A percentile compares a stretch with the other conserved stretches of the same genome.
phyloP scores from a whole-genome alignment of 2,888 invertebrate species.

The Acleris holmiana region DNA sequence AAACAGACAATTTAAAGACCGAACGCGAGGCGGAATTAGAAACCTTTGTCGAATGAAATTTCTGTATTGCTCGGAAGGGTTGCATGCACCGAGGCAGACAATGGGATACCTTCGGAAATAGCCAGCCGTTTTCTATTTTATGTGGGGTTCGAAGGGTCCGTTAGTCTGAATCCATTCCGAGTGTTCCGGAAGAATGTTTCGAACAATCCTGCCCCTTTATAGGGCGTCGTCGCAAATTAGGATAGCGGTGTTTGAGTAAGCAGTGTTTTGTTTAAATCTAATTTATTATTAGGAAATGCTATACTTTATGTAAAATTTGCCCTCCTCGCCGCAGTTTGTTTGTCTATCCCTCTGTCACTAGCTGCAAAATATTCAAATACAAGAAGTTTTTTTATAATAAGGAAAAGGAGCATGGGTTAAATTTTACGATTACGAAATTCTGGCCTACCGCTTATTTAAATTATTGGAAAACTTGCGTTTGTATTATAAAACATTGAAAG shows the following conservation, averaged over 20 bases:
- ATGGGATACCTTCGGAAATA: constrained; percentile 71
- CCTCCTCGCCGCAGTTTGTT: too few relatives aligned
- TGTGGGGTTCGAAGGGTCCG: constrained; percentile 72
- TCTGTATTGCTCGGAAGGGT: constrained; percentile 69
- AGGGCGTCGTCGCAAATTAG: constrained; percentile 53
- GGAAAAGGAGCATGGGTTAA: too few relatives aligned
- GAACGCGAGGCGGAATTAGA: constrained; percentile 31
- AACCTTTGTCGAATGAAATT: constrained; percentile 61
- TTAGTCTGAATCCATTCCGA: constrained; percentile 77
- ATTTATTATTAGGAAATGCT: constrained; percentile 15
- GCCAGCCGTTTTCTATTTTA: constrained; percentile 73
- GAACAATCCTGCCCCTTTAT: constrained; percentile 73
- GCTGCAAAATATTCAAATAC: too few relatives aligned
- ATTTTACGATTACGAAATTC: too few relatives aligned
- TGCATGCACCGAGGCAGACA: constrained; percentile 74
- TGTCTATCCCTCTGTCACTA: too few relatives aligned
- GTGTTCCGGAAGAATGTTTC: constrained; percentile 72
- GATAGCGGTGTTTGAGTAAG: constrained; percentile 17
- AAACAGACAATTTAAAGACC: constrained; percentile 34
- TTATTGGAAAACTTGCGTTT: too few relatives aligned
- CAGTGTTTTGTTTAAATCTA: constrained; percentile 22
- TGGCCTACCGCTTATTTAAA: too few relatives aligned
- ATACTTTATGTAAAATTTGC: not conserved
- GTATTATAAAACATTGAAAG: too few relatives aligned
- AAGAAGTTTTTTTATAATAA: too few relatives aligned